Conservation (phyloP, 2,113 vertebrate species). For the Butorides virescens region DNA sequence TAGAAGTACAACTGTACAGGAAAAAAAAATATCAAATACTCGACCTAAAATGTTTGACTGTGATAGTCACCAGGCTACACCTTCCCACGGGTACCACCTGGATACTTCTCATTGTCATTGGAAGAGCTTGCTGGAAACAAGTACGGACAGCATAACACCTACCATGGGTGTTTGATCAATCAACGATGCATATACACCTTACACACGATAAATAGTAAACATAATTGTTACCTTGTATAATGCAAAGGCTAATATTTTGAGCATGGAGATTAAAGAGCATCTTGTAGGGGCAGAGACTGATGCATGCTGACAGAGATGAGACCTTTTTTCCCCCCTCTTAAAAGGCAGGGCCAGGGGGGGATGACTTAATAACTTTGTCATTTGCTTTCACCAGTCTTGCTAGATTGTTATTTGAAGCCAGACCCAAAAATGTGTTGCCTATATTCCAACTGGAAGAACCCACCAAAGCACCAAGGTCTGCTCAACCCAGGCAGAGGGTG, state of each 20-base stretch:
- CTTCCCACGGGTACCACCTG: fast-evolving
- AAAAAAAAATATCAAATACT: background rate
- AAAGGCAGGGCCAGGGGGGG: background rate
- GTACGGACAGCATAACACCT: background rate
- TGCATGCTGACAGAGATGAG: background rate
- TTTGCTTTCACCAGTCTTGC: background rate
- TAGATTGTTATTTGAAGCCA: background rate
- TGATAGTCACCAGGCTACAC: background rate
- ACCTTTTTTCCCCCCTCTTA: background rate
- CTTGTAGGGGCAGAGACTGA: background rate
- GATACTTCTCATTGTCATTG: background rate
- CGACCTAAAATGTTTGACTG: background rate
- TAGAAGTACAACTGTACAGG: background rate
- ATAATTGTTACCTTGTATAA: background rate
- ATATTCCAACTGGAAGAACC: background rate
- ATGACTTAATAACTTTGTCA: background rate
- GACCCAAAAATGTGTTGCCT: background rate
- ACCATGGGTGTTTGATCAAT: background rate
- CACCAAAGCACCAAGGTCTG: background rate
- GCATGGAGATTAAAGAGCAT: background rate
- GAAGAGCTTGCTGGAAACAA: background rate
- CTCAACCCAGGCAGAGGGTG: background rate
- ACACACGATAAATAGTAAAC: background rate
- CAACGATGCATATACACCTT: background rate
- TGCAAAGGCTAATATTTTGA: background rate